Percentiles rank a stretch among this genome's conserved stretches.
Evolutionary conservation across 30 jellyfish, hydroid and myxozoan species (phyloP).

Genomic region (Aurelia sp.): DNA sequence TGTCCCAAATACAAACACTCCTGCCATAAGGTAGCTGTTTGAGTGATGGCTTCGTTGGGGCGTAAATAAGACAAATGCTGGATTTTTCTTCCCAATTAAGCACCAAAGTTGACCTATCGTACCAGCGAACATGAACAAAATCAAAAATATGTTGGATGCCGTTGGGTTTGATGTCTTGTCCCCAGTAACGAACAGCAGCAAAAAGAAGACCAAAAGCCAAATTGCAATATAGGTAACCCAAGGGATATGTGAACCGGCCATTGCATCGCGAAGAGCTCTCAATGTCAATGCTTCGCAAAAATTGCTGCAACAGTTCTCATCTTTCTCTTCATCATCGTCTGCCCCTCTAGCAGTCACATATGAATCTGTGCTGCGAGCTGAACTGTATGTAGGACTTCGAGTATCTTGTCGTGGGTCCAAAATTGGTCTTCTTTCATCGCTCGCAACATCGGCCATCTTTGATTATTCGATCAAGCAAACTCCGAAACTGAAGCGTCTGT

Average conservation of each 20-base stretch:
- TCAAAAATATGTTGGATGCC: background rate
- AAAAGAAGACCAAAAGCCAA: background rate
- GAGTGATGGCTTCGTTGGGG: background rate
- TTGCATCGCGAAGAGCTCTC: constrained; percentile 14
- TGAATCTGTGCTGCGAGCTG: too few relatives aligned
- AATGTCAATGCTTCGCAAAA: background rate
- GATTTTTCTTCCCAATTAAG: background rate
- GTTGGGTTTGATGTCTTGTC: background rate
- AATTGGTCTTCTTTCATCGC: too few relatives aligned
- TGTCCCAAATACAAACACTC: constrained; percentile 22
- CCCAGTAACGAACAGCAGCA: background rate
- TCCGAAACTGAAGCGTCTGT: too few relatives aligned
- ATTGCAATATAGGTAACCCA: constrained; percentile 12
- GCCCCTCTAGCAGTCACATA: too few relatives aligned
- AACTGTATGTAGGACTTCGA: too few relatives aligned
- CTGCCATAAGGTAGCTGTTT: constrained; percentile 30
- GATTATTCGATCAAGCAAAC: too few relatives aligned
- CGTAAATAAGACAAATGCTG: background rate
- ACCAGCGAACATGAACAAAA: background rate
- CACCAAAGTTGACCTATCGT: constrained; percentile 2
- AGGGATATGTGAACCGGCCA: constrained; percentile 3
- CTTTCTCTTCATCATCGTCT: background rate
- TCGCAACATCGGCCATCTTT: too few relatives aligned
- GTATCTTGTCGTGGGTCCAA: too few relatives aligned
- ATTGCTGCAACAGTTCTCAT: background rate